phyloP scores from a whole-genome alignment of 1,140 invertebrate species.

The Holcopasites calliopsidis region DNA sequence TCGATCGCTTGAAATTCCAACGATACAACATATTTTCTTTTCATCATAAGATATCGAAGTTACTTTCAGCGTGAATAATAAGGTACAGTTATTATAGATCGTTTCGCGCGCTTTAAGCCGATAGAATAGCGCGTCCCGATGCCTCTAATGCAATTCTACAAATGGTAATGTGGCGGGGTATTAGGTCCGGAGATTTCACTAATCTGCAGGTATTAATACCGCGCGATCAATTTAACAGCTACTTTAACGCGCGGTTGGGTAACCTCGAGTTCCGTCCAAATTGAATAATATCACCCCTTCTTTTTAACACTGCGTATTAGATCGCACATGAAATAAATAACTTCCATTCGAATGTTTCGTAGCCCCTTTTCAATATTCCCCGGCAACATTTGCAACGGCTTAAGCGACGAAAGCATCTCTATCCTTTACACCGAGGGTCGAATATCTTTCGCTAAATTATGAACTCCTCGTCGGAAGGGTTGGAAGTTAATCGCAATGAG shows the following conservation, averaged over 20 bases:
- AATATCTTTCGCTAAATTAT: too few relatives aligned
- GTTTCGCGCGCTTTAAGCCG: neutral
- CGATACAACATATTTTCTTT: too few relatives aligned
- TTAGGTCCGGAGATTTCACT: slow-evolving; percentile 12
- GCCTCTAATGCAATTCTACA: neutral
- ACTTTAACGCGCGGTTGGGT: neutral
- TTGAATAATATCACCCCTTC: neutral
- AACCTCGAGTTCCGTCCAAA: neutral
- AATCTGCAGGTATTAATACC: neutral
- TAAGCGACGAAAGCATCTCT: too few relatives aligned
- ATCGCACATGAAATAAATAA: too few relatives aligned
- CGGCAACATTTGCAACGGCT: too few relatives aligned
- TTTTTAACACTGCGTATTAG: too few relatives aligned
- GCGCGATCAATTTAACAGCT: slow-evolving; percentile 5
- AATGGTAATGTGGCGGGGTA: neutral
- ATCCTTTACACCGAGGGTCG: neutral
- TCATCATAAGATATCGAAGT: too few relatives aligned
- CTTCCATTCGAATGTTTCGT: too few relatives aligned
- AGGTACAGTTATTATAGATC: neutral
- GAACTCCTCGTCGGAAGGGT: too few relatives aligned
- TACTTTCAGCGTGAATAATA: neutral
- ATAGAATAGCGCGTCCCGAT: too few relatives aligned
- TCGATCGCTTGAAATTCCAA: too few relatives aligned
- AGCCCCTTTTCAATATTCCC: too few relatives aligned
- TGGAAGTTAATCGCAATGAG: neutral